A percentile compares a stretch with the other conserved stretches of the same genome.
Conservation (phyloP, 2,888 invertebrate genomes). For the Augochlorella aurata region DNA sequence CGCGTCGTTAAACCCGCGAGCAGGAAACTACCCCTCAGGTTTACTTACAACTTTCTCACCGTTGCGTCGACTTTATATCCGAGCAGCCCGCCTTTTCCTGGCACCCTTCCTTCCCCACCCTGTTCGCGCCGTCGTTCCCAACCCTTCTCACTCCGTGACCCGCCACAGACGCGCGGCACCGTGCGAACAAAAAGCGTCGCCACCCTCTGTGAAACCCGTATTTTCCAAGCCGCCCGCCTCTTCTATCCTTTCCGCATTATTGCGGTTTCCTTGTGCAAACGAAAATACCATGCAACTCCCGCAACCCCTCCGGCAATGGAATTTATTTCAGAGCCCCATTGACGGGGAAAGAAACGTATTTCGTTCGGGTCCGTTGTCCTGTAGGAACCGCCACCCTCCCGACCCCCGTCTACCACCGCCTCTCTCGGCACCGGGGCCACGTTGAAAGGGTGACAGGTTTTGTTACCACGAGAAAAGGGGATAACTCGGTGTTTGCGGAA, state of each 20-base stretch:
- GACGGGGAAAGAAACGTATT: constrained; percentile 21
- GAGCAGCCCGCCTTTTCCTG: not conserved
- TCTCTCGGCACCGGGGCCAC: not conserved
- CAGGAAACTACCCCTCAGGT: constrained; percentile 30
- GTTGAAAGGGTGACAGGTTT: constrained; percentile 26
- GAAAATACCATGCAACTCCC: constrained; percentile 45
- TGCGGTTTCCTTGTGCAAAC: constrained; percentile 52
- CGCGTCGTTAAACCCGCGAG: constrained; percentile 40
- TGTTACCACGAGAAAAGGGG: constrained; percentile 14
- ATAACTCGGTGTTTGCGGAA: constrained; percentile 10
- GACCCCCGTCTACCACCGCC: not conserved
- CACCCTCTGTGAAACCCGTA: constrained; percentile 37
- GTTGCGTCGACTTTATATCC: constrained; percentile 17
- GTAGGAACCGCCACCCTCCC: constrained; percentile 8
- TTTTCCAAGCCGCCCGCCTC: constrained; percentile 33
- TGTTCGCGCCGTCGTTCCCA: not conserved
- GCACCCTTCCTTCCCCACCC: not conserved
- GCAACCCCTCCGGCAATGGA: constrained; percentile 29
- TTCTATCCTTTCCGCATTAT: constrained; percentile 43
- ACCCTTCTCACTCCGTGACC: constrained; percentile 5
- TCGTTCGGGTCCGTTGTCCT: constrained; percentile 9
- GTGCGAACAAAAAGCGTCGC: constrained; percentile 40
- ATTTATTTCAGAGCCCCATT: constrained; percentile 48
- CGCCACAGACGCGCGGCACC: constrained; percentile 17
- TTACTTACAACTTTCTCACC: constrained; percentile 51